These are phyloP conservation scores for Volucella bombylans DNA, from an alignment of 2,888 invertebrate genomes.

Conservation along the genomic window DNA sequence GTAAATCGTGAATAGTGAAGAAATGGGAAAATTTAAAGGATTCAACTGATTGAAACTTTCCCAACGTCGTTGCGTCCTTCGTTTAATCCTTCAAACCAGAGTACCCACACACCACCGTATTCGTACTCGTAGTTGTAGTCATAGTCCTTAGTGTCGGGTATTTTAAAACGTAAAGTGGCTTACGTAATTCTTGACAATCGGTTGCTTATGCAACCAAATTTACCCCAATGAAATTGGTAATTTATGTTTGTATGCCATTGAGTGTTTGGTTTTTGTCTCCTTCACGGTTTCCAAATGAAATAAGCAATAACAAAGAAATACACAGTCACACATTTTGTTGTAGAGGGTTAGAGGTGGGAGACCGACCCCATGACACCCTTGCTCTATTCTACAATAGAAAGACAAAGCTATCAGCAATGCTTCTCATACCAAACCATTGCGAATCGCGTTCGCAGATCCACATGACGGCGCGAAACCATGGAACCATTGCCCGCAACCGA, in stretches of 20 bases:
- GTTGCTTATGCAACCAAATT: constrained; percentile 9
- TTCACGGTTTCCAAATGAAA: not conserved
- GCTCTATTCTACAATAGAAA: constrained; percentile 3
- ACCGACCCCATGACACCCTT: not conserved
- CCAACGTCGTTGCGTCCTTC: not conserved
- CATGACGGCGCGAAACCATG: not conserved
- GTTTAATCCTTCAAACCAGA: not conserved
- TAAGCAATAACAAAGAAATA: constrained; percentile 3
- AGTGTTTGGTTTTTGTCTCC: constrained; percentile 8
- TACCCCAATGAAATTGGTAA: constrained; percentile 24
- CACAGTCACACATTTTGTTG: not conserved
- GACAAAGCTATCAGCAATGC: constrained; percentile 8
- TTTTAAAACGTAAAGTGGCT: constrained; percentile 29
- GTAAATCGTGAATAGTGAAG: not conserved
- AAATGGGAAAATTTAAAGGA: not conserved
- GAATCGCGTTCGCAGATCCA: too few species aligned
- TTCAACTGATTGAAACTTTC: constrained; percentile 20
- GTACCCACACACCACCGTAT: not conserved
- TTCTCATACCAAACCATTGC: not conserved
- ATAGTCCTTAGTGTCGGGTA: too few species aligned
- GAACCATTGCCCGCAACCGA: not conserved
- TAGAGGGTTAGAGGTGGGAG: not conserved
- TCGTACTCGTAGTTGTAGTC: not conserved
- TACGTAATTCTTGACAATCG: constrained; percentile 24
- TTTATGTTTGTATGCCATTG: constrained; percentile 19